Evolutionary conservation across 2,113 vertebrate species (phyloP).

Genomic region (Mesembrinibis cayennensis): DNA sequence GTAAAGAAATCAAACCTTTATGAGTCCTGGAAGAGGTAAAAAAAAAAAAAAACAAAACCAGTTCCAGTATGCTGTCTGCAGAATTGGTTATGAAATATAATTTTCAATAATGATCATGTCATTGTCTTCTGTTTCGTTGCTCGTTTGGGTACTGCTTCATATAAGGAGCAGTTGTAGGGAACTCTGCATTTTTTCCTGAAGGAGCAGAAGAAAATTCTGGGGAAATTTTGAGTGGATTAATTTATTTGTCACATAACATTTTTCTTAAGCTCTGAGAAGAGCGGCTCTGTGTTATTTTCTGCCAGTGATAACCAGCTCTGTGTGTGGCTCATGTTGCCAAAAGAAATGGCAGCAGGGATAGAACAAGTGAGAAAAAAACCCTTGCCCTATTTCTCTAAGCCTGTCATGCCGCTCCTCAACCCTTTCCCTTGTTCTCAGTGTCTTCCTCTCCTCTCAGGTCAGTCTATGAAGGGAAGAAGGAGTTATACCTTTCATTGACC

Average conservation of each 20-base stretch:
- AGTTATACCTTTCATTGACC: background rate
- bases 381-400: background rate
- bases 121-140: background rate
- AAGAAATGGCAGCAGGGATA: background rate
- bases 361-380: background rate
- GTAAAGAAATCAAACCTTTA: background rate
- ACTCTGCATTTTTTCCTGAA: background rate
- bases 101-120: background rate
- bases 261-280: background rate
- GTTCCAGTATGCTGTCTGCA: background rate
- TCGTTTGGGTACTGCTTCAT: background rate
- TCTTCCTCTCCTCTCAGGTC: background rate
- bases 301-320: background rate
- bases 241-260: background rate
- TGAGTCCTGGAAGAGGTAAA: background rate
- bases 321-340: accelerated
- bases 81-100: background rate
- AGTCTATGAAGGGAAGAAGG: background rate
- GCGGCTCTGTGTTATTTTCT: background rate
- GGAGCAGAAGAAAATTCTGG: background rate
- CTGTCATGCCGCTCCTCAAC: background rate
- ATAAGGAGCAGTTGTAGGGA: background rate
- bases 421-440: background rate
- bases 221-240: background rate
- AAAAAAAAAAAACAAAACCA: background rate